phyloP scores from a whole-genome alignment of 1,140 invertebrate species.

The Drosophila burlai region DNA sequence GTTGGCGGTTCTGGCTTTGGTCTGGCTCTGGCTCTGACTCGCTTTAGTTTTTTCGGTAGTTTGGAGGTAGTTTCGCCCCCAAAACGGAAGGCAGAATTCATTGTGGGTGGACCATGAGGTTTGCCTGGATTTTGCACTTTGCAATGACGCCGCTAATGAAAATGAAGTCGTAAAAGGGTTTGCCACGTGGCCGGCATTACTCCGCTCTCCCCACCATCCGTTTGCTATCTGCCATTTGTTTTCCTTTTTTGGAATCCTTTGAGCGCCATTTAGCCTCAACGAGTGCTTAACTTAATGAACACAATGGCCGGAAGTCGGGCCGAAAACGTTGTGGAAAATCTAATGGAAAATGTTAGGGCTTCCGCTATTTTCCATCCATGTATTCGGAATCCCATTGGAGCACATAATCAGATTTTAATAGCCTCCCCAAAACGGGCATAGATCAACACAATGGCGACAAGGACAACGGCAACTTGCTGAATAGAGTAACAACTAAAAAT shows the following conservation, averaged over 20 bases:
- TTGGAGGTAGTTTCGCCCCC: slow-evolving; percentile 16
- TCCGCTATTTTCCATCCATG: slow-evolving; percentile 28
- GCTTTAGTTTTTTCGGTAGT: slow-evolving; percentile 30
- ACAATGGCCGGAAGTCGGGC: slow-evolving; percentile 30
- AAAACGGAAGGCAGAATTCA: background rate
- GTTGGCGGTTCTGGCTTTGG: slow-evolving; percentile 32
- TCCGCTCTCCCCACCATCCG: background rate
- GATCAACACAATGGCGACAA: slow-evolving; percentile 55
- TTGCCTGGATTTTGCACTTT: slow-evolving; percentile 40
- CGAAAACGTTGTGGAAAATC: slow-evolving; percentile 32
- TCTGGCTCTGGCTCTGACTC: slow-evolving; percentile 1
- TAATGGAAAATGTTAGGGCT: slow-evolving; percentile 36
- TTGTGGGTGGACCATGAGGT: slow-evolving; percentile 1
- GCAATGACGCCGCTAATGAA: slow-evolving; percentile 40
- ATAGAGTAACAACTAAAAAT: slow-evolving; percentile 58
- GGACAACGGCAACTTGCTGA: slow-evolving; percentile 13
- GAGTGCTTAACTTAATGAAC: slow-evolving; percentile 58
- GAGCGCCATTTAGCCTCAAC: slow-evolving; percentile 59
- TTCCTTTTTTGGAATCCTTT: slow-evolving; percentile 29
- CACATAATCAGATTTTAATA: slow-evolving; percentile 74
- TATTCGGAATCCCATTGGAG: slow-evolving; percentile 36
- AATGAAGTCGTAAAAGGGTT: slow-evolving; percentile 59
- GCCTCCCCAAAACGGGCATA: slow-evolving; percentile 42
- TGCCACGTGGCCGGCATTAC: slow-evolving; percentile 40
- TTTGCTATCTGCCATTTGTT: slow-evolving; percentile 8